Conservation (phyloP, 2,888 invertebrate species). For the Aphelenchoides bicaudatus region DNA sequence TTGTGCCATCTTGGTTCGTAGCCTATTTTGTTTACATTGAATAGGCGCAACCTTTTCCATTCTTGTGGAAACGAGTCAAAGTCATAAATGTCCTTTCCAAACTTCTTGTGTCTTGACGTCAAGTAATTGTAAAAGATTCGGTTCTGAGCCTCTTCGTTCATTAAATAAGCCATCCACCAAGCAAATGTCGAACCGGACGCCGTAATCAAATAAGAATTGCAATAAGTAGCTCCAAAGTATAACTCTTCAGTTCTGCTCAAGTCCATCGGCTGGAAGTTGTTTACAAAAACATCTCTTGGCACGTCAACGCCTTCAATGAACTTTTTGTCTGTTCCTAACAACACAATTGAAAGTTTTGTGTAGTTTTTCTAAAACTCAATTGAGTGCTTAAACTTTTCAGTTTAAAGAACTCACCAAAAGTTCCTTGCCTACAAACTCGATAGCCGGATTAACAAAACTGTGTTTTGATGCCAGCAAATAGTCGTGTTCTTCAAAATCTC, state of each 20-base stretch:
- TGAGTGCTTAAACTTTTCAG: not conserved
- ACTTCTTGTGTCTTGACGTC: constrained; percentile 19
- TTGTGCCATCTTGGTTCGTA: constrained; percentile 13
- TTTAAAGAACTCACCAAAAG: not conserved
- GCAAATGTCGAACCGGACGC: constrained; percentile 31
- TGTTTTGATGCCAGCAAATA: constrained; percentile 19
- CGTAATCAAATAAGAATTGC: constrained; percentile 28
- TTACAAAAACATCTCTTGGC: not conserved
- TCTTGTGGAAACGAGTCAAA: constrained; percentile 20
- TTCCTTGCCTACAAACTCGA: constrained; percentile 16
- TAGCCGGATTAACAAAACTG: constrained; percentile 16
- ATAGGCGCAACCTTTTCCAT: constrained; percentile 11
- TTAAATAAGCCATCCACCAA: constrained; percentile 35
- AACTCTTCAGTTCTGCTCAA: constrained; percentile 15
- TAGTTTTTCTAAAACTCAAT: not conserved
- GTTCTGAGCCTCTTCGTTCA: constrained; percentile 19
- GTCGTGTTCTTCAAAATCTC: constrained; percentile 23
- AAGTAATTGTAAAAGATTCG: constrained; percentile 27
- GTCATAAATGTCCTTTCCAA: constrained; percentile 23
- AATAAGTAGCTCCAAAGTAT: constrained; percentile 24
- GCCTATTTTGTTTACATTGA: not conserved
- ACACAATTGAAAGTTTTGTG: constrained; percentile 20
- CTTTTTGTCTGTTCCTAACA: constrained; percentile 26
- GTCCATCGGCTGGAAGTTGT: not conserved
- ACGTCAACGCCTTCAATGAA: constrained; percentile 17